Conservation (phyloP, 2,888 invertebrate genomes). For the Ennomos fuscantarius region DNA sequence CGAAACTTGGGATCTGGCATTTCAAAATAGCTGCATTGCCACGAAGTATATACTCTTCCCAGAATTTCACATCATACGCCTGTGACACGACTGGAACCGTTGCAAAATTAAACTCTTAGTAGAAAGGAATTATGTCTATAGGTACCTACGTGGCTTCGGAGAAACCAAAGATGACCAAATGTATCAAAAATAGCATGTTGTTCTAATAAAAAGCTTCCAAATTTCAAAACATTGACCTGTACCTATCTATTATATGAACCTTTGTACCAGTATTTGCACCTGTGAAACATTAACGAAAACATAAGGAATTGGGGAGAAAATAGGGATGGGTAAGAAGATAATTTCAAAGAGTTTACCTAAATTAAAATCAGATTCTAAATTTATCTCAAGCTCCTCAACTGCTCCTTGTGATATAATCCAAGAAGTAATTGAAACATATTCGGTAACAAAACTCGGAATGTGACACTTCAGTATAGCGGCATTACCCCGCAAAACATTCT, state of each 20-base stretch:
- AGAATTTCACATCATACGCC: conserved; percentile 94
- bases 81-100: conserved; percentile 93
- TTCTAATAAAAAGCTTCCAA: not conserved
- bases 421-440: conserved; percentile 93
- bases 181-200: too few species aligned
- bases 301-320: conserved; percentile 12
- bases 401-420: conserved; percentile 91
- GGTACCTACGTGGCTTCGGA: too few species aligned
- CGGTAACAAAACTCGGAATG: conserved; percentile 96
- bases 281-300: not conserved
- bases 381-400: conserved; percentile 80
- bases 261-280: not conserved
- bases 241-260: not conserved
- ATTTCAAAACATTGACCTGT: not conserved
- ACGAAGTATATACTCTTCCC: conserved; percentile 96
- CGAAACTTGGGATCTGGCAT: conserved; percentile 97
- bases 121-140: not conserved
- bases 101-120: conserved; percentile 26
- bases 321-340: conserved; percentile 28
- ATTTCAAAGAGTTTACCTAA: conserved; percentile 62
- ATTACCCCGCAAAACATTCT: conserved; percentile 95
- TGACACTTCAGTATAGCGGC: conserved; percentile 96
- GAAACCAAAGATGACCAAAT: too few species aligned
- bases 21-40: conserved; percentile 96
- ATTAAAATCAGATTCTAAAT: conserved; percentile 72